phyloP scores from a whole-genome alignment of 2,797 vertebrate genomes.

The Sylvilagus floridanus region DNA sequence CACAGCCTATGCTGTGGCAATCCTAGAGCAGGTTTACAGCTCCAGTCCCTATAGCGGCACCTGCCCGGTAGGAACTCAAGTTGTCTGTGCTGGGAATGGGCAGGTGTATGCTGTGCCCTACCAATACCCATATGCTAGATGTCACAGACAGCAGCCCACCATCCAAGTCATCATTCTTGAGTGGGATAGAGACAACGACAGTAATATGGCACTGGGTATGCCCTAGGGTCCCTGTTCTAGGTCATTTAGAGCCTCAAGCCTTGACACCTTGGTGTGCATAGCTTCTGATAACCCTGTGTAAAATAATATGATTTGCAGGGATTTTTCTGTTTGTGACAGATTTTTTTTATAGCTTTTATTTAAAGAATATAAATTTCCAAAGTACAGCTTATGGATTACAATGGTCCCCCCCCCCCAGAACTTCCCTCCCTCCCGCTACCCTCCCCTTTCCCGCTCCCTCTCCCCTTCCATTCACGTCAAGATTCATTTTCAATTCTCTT shows the following conservation, averaged over 20 bases:
- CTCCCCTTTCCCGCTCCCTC: too few relatives aligned
- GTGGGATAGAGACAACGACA: slow-evolving; percentile 91
- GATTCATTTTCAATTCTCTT: too few relatives aligned
- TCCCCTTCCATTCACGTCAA: too few relatives aligned
- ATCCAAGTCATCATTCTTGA: slow-evolving; percentile 94
- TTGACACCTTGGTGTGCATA: slow-evolving; percentile 65
- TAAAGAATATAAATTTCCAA: too few relatives aligned
- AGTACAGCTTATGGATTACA: too few relatives aligned
- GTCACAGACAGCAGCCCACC: slow-evolving; percentile 90
- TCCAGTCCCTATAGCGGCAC: slow-evolving; percentile 90
- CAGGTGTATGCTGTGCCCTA: slow-evolving; percentile 91
- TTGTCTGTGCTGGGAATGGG: slow-evolving; percentile 93
- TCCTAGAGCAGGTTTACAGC: slow-evolving; percentile 89
- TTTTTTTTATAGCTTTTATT: too few relatives aligned
- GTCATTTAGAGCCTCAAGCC: slow-evolving; percentile 90
- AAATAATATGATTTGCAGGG: slow-evolving; percentile 85
- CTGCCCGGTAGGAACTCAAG: slow-evolving; percentile 91
- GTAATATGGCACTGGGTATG: slow-evolving; percentile 95
- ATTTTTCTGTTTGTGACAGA: slow-evolving; percentile 83
- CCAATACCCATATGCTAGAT: slow-evolving; percentile 91
- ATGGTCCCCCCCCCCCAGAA: too few relatives aligned
- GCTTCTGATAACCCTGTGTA: slow-evolving; percentile 79
- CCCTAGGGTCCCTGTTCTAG: slow-evolving; percentile 96
- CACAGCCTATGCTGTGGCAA: too few relatives aligned
- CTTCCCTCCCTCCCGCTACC: too few relatives aligned